Conservation (phyloP, 2,797 vertebrate genomes). For the Spizella passerina region DNA sequence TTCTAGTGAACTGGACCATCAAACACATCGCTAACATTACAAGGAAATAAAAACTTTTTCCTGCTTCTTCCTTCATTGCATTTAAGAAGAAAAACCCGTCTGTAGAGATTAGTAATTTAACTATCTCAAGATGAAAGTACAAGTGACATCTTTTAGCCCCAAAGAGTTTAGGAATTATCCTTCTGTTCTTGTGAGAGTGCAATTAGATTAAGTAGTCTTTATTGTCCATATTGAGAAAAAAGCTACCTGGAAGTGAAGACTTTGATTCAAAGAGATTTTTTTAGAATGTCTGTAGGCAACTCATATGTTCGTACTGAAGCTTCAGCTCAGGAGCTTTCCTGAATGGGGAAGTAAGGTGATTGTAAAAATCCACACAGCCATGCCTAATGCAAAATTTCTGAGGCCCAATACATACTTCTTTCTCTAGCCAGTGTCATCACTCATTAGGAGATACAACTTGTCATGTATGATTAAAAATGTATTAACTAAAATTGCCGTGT, state of each 20-base stretch:
- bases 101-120: constrained; percentile 5
- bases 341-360: neutral
- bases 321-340: neutral
- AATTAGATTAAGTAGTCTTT: neutral
- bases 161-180: neutral
- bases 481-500: constrained; percentile 57
- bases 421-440: neutral
- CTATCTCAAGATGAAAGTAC: neutral
- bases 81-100: neutral
- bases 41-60: neutral
- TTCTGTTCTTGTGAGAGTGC: neutral
- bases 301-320: rapidly evolving
- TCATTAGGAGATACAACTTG: constrained; percentile 31
- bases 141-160: neutral
- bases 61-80: neutral
- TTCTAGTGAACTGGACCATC: constrained; percentile 41
- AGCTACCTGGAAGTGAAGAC: neutral
- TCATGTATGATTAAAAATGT: constrained; percentile 53
- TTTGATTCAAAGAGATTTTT: neutral
- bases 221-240: neutral
- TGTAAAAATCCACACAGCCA: neutral
- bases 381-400: neutral
- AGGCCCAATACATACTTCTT: neutral
- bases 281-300: neutral
- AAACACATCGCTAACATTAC: constrained; percentile 3